These are phyloP conservation scores for Phengaris alcon DNA, from an alignment of 2,888 invertebrate genomes.

Conservation along the genomic window DNA sequence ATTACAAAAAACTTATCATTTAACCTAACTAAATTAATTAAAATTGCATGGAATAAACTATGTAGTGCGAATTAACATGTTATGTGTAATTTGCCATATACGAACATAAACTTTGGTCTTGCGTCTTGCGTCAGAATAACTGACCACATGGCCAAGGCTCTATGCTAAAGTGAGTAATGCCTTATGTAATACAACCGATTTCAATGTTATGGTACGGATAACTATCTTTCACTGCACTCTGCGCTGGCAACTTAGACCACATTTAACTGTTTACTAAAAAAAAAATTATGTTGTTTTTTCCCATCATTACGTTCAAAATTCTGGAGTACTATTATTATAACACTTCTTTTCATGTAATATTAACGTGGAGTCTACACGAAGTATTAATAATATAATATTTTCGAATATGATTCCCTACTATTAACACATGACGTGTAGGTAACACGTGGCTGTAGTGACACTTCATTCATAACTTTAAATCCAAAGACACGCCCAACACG, in stretches of 20 bases:
- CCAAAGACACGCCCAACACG: too few relatives aligned
- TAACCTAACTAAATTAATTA: not conserved
- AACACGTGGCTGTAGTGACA: too few relatives aligned
- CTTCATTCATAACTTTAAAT: too few relatives aligned
- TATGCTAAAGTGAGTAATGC: not conserved
- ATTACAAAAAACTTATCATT: not conserved
- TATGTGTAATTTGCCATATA: not conserved
- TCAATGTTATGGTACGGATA: not conserved
- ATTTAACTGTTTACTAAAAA: not conserved
- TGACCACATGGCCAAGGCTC: conserved; percentile 25
- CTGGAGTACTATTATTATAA: too few relatives aligned
- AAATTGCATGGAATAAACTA: conserved; percentile 1
- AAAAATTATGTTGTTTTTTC: too few relatives aligned
- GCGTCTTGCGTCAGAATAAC: not conserved
- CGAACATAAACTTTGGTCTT: not conserved
- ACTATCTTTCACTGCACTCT: not conserved
- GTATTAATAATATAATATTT: too few relatives aligned
- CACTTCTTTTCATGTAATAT: too few relatives aligned
- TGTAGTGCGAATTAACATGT: not conserved
- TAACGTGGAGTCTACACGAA: too few relatives aligned
- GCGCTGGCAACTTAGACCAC: not conserved
- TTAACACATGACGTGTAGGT: too few relatives aligned
- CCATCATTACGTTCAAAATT: too few relatives aligned
- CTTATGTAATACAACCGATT: conserved; percentile 19
- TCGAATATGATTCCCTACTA: too few relatives aligned